Conservation (phyloP, 2,797 vertebrate species). For the Aratinga solstitialis region DNA sequence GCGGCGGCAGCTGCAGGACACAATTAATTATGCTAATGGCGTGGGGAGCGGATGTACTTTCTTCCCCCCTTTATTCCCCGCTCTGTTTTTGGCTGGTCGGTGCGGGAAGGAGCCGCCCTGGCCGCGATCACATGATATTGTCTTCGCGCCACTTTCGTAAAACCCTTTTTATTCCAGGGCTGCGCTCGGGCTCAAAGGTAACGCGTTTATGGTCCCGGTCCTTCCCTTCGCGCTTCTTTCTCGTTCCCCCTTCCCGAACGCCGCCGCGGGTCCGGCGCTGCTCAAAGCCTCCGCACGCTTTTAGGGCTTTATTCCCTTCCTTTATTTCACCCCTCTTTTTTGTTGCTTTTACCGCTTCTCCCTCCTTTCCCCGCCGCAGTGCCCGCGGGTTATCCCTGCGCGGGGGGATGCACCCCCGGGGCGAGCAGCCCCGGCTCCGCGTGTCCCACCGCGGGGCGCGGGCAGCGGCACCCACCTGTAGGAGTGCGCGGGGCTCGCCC, state of each 20-base stretch:
- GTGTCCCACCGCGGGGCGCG: background rate
- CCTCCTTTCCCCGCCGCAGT: background rate
- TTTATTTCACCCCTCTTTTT: background rate
- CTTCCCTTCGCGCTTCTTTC: background rate
- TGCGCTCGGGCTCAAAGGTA: constrained; percentile 73
- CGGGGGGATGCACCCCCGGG: background rate
- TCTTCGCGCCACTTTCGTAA: constrained; percentile 93
- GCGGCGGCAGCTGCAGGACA: constrained; percentile 75
- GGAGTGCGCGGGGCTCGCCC: background rate
- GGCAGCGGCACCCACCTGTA: constrained; percentile 62
- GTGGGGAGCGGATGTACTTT: constrained; percentile 78
- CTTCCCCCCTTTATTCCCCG: constrained; percentile 42
- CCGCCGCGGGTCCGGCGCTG: background rate
- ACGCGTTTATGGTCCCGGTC: constrained; percentile 48
- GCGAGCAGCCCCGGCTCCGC: background rate
- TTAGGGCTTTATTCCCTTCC: background rate
- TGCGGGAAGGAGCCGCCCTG: constrained; percentile 78
- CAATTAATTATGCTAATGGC: constrained; percentile 84
- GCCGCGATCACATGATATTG: constrained; percentile 80
- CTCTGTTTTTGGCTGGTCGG: constrained; percentile 69
- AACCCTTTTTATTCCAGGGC: constrained; percentile 70
- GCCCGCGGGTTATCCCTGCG: background rate
- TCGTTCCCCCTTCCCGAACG: background rate
- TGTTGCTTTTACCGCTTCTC: background rate
- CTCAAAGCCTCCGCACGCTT: background rate